phyloP scores from a whole-genome alignment of 2,797 vertebrate genomes.

The Chloroceryle inda region DNA sequence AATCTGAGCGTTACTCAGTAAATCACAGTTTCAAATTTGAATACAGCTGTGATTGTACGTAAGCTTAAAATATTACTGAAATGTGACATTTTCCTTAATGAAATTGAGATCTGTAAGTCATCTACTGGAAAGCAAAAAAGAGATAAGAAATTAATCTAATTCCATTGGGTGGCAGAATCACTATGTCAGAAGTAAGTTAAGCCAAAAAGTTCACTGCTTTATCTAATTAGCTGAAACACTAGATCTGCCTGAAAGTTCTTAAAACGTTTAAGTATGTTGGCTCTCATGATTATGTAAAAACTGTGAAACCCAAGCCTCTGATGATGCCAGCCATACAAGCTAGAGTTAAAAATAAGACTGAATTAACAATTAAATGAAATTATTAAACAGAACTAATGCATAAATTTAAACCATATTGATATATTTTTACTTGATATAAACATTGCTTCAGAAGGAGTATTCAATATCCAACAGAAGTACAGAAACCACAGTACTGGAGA shows the following conservation, averaged over 20 bases:
- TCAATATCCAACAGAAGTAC: background rate
- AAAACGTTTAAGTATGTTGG: background rate
- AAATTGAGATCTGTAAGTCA: conserved; percentile 29
- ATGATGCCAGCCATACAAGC: background rate
- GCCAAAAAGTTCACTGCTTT: conserved; percentile 24
- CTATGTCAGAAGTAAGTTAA: conserved; percentile 54
- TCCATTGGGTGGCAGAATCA: conserved; percentile 23
- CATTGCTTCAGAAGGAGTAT: background rate
- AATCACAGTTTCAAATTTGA: background rate
- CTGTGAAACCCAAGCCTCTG: conserved; percentile 22
- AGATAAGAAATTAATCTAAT: conserved; percentile 42
- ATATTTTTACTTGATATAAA: background rate
- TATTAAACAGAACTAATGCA: background rate
- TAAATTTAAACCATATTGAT: background rate
- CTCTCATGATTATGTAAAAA: background rate
- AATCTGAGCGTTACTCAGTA: background rate
- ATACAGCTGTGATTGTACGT: background rate
- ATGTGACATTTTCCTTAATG: conserved; percentile 6
- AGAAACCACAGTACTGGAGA: background rate
- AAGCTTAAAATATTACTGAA: conserved; percentile 26
- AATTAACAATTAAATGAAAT: conserved; percentile 8
- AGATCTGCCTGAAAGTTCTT: conserved; percentile 55
- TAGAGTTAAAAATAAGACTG: background rate
- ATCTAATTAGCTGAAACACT: conserved; percentile 58
- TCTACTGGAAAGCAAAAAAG: background rate